Conservation (phyloP, 1,140 invertebrate genomes). For the Neodiprion pinetum region DNA sequence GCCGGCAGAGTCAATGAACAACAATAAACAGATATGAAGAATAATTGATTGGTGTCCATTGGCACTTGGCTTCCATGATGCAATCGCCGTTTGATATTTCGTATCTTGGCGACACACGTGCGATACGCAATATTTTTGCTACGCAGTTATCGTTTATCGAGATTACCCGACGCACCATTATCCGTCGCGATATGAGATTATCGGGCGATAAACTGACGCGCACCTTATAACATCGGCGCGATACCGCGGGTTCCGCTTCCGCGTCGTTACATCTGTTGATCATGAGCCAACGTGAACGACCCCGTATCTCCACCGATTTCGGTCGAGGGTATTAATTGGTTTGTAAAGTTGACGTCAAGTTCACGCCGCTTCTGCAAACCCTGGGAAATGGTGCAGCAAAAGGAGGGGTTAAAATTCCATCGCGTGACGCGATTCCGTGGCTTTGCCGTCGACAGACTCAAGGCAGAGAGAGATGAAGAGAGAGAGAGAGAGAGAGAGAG, state of each 20-base stretch:
- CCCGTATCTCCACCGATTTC: too few species aligned
- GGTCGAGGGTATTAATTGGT: too few species aligned
- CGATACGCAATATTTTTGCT: neutral
- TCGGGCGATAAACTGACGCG: neutral
- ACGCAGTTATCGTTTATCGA: conserved; percentile 5
- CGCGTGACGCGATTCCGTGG: too few species aligned
- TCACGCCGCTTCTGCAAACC: too few species aligned
- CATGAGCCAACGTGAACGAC: too few species aligned
- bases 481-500: too few species aligned
- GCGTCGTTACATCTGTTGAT: neutral
- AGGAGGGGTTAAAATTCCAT: too few species aligned
- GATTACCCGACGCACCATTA: neutral
- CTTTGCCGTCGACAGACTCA: too few species aligned
- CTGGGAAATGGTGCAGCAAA: too few species aligned
- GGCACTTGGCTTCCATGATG: conserved; percentile 4
- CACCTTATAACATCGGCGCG: neutral
- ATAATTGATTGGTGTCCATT: conserved; percentile 7
- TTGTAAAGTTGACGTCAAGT: too few species aligned
- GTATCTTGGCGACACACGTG: neutral
- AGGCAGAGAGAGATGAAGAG: too few species aligned
- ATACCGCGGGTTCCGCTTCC: neutral
- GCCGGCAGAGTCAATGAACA: conserved; percentile 4
- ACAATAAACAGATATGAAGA: conserved; percentile 7
- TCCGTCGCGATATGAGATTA: neutral
- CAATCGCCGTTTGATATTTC: neutral